These are phyloP conservation scores for Chrysochloris asiatica DNA, from an alignment of 2,113 vertebrate genomes.

Conservation along the genomic window DNA sequence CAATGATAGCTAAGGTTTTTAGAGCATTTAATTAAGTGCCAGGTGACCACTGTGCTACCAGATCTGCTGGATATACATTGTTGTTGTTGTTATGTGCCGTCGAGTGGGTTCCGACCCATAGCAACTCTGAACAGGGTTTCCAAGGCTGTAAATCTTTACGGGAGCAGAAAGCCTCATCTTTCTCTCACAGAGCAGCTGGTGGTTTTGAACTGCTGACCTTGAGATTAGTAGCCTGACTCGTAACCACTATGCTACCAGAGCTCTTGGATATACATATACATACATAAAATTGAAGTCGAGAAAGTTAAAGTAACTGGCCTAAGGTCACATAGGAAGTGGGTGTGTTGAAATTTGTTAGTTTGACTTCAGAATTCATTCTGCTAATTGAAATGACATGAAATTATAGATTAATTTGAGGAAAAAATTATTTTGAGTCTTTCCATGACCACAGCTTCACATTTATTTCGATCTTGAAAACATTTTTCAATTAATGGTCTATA, in stretches of 20 bases:
- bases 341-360: background rate
- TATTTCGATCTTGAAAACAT: constrained; percentile 2
- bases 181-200: too few relatives aligned
- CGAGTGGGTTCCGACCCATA: too few relatives aligned
- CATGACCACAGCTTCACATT: background rate
- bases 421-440: background rate
- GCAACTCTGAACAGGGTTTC: too few relatives aligned
- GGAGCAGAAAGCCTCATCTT: too few relatives aligned
- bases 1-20: background rate
- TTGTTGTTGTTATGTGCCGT: too few relatives aligned
- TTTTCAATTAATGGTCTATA: background rate
- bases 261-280: too few relatives aligned
- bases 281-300: constrained; percentile 13
- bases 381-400: background rate
- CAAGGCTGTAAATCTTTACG: too few relatives aligned
- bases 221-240: too few relatives aligned
- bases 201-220: too few relatives aligned
- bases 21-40: background rate
- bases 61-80: too few relatives aligned
- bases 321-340: background rate
- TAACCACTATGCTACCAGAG: too few relatives aligned
- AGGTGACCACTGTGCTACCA: background rate
- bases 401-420: constrained; percentile 3
- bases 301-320: background rate
- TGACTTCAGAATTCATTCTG: background rate